phyloP scores from a whole-genome alignment of 2,888 invertebrate species.

The Ormyrus pomaceus region DNA sequence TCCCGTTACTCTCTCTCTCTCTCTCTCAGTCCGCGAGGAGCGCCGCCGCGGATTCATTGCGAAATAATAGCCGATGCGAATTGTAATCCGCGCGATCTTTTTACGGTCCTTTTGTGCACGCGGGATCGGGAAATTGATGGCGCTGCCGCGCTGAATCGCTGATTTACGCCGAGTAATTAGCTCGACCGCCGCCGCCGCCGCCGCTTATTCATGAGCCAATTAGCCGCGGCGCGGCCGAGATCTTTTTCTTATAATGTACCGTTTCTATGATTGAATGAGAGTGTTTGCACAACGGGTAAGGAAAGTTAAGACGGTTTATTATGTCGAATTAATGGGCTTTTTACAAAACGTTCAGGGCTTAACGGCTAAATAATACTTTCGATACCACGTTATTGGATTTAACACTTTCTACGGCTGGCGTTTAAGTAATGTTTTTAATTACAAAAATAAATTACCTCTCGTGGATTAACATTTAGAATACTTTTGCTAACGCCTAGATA shows the following conservation, averaged over 20 bases:
- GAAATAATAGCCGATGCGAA: neutral
- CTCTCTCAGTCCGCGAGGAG: neutral
- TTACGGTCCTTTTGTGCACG: neutral
- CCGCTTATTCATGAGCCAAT: constrained; percentile 54
- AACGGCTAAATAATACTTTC: constrained; percentile 5
- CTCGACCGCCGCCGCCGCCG: constrained; percentile 6
- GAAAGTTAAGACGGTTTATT: too few relatives aligned
- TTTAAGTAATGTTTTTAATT: too few relatives aligned
- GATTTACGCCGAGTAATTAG: constrained; percentile 52
- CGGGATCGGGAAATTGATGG: constrained; percentile 26
- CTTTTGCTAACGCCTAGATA: neutral
- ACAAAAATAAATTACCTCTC: too few relatives aligned
- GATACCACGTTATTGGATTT: neutral
- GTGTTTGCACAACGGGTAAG: too few relatives aligned
- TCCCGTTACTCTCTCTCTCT: too few relatives aligned
- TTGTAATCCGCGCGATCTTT: neutral
- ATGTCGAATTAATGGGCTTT: too few relatives aligned
- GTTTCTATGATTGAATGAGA: neutral
- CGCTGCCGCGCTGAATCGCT: constrained; percentile 24
- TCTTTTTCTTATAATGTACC: constrained; percentile 25
- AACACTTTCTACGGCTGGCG: too few relatives aligned
- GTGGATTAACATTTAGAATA: neutral
- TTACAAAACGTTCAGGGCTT: neutral
- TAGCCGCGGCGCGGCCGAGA: neutral
- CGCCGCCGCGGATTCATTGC: neutral